Evolutionary conservation across 2,888 invertebrate species (phyloP).

Genomic region (Agrotis clavis): DNA sequence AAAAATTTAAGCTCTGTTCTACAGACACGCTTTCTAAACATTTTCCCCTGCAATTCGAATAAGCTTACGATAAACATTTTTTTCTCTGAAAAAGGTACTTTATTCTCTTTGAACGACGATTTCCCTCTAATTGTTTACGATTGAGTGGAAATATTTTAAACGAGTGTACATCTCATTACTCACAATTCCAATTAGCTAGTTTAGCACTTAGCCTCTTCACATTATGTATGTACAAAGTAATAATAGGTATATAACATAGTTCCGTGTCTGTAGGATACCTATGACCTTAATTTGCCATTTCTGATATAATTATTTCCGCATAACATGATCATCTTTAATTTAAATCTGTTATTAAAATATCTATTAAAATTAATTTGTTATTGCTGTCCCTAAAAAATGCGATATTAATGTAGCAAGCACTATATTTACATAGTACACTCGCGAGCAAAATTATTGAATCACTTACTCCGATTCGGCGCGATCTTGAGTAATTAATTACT

Average conservation of each 20-base stretch:
- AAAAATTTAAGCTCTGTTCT: background rate
- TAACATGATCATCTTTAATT: no score
- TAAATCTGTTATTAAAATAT: no score
- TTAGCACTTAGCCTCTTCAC: slow-evolving; percentile 23
- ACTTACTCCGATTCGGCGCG: no score
- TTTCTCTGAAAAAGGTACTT: background rate
- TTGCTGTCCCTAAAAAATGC: no score
- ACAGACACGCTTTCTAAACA: background rate
- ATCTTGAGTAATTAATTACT: no score
- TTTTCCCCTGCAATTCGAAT: background rate
- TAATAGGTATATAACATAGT: slow-evolving; percentile 9
- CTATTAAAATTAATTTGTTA: no score
- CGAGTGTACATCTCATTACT: background rate
- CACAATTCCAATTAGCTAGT: slow-evolving; percentile 33
- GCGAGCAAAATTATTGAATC: no score
- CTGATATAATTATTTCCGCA: no score
- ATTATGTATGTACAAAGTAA: slow-evolving; percentile 1
- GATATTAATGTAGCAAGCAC: no score
- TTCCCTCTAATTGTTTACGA: slow-evolving; percentile 10
- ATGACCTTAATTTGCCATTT: background rate
- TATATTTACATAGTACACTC: no score
- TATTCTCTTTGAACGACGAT: background rate
- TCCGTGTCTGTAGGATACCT: background rate
- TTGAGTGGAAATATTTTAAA: slow-evolving; percentile 31
- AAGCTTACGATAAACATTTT: background rate